These are phyloP conservation scores for Chaetogeoica ovagalla DNA, from an alignment of 2,888 invertebrate species.

Conservation along the genomic window DNA sequence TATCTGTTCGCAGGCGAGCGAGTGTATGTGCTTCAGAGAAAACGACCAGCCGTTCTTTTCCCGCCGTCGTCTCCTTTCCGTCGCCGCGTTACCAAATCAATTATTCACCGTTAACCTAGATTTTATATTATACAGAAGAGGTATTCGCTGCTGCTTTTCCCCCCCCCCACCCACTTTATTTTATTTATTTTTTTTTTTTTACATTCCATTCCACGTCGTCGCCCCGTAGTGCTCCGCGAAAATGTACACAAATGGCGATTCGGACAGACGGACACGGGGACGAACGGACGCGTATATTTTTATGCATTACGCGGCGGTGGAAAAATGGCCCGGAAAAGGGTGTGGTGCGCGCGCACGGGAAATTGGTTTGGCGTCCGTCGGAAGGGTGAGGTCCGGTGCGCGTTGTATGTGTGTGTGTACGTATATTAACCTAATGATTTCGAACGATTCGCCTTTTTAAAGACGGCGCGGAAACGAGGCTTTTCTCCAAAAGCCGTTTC, in stretches of 20 bases:
- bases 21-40: too few relatives aligned
- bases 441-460: too few relatives aligned
- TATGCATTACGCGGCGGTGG: neutral
- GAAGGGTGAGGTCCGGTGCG: constrained; percentile 37
- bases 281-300: neutral
- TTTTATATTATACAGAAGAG: constrained; percentile 2
- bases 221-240: constrained; percentile 2
- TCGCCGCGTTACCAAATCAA: constrained; percentile 11
- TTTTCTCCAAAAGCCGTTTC: too few relatives aligned
- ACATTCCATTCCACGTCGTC: neutral
- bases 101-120: constrained; percentile 47
- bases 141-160: too few relatives aligned
- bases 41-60: neutral
- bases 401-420: neutral
- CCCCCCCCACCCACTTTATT: too few relatives aligned
- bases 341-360: constrained; percentile 32
- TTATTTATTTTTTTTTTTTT: too few relatives aligned
- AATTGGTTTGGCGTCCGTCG: constrained; percentile 39
- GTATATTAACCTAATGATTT: neutral
- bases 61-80: neutral
- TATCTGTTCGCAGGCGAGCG: too few relatives aligned
- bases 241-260: constrained; percentile 34
- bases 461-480: too few relatives aligned
- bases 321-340: constrained; percentile 30
- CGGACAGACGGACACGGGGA: constrained; percentile 12